phyloP scores from a whole-genome alignment of 2,113 vertebrate species.

The Eudorcas thomsonii region DNA sequence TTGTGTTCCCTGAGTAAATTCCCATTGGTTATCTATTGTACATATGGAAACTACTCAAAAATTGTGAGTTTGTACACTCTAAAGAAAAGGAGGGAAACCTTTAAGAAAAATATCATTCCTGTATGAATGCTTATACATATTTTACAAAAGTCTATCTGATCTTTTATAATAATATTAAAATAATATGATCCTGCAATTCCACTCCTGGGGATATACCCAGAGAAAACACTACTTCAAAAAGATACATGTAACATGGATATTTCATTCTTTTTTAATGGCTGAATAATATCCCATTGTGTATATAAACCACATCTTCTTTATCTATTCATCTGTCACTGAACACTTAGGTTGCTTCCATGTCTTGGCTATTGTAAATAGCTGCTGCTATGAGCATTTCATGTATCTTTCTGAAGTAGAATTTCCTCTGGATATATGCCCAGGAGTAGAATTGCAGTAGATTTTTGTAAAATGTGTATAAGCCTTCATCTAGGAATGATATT shows the following conservation, averaged over 20 bases:
- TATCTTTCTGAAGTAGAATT: neutral
- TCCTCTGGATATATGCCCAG: neutral
- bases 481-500: neutral
- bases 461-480: neutral
- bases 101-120: neutral
- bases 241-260: neutral
- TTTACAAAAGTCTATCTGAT: neutral
- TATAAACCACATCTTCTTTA: neutral
- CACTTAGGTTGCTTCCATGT: neutral
- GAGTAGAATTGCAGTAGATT: neutral
- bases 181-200: neutral
- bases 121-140: neutral
- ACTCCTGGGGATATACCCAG: neutral
- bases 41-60: neutral
- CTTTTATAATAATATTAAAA: neutral
- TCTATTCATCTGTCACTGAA: neutral
- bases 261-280: neutral
- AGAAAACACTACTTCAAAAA: neutral
- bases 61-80: neutral
- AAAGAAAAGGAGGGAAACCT: neutral
- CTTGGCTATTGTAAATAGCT: neutral
- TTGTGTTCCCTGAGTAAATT: neutral
- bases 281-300: neutral
- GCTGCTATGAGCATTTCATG: neutral
- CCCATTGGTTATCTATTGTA: neutral